Evolutionary conservation across 1,140 invertebrate genomes (phyloP), one percentile per base, ranked within the genome.

Genomic region (Ridgeia piscesae): DNA sequence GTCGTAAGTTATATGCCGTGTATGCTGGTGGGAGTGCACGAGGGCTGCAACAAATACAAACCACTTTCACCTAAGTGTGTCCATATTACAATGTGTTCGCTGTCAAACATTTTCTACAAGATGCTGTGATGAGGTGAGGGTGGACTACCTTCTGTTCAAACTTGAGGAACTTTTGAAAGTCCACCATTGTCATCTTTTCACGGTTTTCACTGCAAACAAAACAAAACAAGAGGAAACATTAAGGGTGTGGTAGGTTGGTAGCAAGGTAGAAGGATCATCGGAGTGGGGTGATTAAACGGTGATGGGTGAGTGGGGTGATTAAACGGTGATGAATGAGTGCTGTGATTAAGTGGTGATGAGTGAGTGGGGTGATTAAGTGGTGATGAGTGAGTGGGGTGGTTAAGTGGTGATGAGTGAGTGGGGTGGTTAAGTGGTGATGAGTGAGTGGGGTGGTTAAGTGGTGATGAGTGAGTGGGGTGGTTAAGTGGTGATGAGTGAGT

Each of bases 111-210:
- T 90, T 14, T 42, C 89, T 90, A 8, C 17, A 90, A 31, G 14
- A n/a, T 90, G 34, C 9, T n/a, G 34, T 34, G 35, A 31, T n/a
- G 89, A 17, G 89, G 31, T 31, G 34, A 33, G 31, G 8, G 89
- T 9, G 89, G 88, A 35, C 88, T 34, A 50, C 91, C 77, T 92
- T 92, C 88, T 92, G 91, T 88, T 92, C 91, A 9, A 88, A 77
- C 35, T 77, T 92, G 48, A 92, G 48, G 91, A 92, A 92, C n/a
- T 92, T 88, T 92, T 92, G 48, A 50, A 92, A 92, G 34, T 92
- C 91, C 6, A 14, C 34, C 34, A 90, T 34, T 21, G 31, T n/a
- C 34, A 90, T 42, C 34, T n/a, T 42, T 42, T 90, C 89, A 77
- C 58, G 11, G 58, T n/a, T 42, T 42, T 90, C 89, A 77, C 58